A percentile compares a stretch with the other conserved stretches of the same genome.
phyloP scores from a whole-genome alignment of 2,888 invertebrate species.

The Acanthoscelides obtectus region DNA sequence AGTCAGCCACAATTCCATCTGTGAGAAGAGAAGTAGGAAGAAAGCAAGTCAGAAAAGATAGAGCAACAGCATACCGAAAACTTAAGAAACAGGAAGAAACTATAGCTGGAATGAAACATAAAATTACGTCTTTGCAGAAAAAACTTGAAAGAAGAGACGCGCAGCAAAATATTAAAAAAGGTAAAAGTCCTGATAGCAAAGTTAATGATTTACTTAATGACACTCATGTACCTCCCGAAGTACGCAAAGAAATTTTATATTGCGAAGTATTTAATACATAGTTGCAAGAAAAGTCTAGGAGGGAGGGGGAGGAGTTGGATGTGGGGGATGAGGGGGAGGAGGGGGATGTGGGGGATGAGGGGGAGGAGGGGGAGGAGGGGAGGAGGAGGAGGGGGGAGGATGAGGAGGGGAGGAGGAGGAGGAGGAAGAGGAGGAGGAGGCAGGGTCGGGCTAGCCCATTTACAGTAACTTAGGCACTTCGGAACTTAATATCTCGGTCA shows the following conservation, averaged over 20 bases:
- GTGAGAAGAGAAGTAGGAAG: neutral
- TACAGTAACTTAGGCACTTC: too few relatives aligned
- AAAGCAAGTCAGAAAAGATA: slow-evolving; percentile 7
- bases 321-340: too few relatives aligned
- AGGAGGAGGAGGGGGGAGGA: too few relatives aligned
- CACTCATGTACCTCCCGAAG: slow-evolving; percentile 7
- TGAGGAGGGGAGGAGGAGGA: too few relatives aligned
- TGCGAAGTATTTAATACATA: slow-evolving; percentile 9
- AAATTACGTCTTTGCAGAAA: slow-evolving; percentile 5
- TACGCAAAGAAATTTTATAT: slow-evolving; percentile 9
- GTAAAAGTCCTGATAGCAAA: slow-evolving; percentile 6
- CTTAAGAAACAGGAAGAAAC: slow-evolving; percentile 7
- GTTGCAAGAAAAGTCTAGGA: slow-evolving; percentile 8
- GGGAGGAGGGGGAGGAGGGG: too few relatives aligned
- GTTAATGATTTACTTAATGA: slow-evolving; percentile 7
- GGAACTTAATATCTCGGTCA: too few relatives aligned
- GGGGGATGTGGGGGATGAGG: too few relatives aligned
- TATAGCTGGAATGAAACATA: slow-evolving; percentile 5
- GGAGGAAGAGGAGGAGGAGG: too few relatives aligned
- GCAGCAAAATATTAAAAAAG: slow-evolving; percentile 1
- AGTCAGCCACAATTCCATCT: too few relatives aligned
- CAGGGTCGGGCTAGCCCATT: too few relatives aligned
- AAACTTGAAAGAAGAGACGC: slow-evolving; percentile 7
- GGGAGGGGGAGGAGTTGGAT: too few relatives aligned
- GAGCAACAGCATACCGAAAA: slow-evolving; percentile 8